phyloP scores from a whole-genome alignment of 2,113 vertebrate species.

The Epinephelus moara region DNA sequence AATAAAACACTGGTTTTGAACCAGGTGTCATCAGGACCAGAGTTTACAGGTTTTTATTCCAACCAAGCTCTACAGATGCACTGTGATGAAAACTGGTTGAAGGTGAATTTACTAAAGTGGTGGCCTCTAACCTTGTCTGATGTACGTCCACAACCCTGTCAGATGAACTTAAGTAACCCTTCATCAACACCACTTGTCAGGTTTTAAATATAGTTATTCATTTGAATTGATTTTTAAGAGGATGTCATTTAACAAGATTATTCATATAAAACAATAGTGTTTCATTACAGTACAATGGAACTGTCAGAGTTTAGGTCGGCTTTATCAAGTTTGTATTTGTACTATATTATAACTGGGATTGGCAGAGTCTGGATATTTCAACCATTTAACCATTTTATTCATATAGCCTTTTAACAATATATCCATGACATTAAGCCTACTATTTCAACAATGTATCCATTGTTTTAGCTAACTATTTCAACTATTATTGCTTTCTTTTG shows the following conservation, averaged over 20 bases:
- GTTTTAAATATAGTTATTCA: not conserved
- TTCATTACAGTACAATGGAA: not conserved
- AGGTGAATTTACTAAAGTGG: not conserved
- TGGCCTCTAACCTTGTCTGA: not conserved
- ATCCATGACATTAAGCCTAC: not conserved
- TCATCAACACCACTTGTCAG: not conserved
- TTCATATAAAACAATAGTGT: not conserved
- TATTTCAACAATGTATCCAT: not conserved
- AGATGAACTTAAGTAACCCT: not conserved
- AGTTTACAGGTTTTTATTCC: constrained; percentile 33
- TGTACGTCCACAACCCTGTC: not conserved
- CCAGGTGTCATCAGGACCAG: constrained; percentile 56
- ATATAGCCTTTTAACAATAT: not conserved
- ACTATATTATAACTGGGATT: not conserved
- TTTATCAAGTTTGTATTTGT: not conserved
- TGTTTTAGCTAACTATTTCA: not conserved
- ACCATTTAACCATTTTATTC: not conserved
- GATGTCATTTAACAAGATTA: not conserved
- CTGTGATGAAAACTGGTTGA: not conserved
- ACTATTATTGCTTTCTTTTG: not conserved
- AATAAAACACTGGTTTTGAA: constrained; percentile 16
- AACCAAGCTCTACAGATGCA: not conserved
- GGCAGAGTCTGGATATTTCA: not conserved
- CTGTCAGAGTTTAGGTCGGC: not conserved
- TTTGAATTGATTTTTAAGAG: not conserved